Base-by-base conservation (phyloP, 2,888 invertebrate genomes). In the Heliconius ismenius region DNA sequence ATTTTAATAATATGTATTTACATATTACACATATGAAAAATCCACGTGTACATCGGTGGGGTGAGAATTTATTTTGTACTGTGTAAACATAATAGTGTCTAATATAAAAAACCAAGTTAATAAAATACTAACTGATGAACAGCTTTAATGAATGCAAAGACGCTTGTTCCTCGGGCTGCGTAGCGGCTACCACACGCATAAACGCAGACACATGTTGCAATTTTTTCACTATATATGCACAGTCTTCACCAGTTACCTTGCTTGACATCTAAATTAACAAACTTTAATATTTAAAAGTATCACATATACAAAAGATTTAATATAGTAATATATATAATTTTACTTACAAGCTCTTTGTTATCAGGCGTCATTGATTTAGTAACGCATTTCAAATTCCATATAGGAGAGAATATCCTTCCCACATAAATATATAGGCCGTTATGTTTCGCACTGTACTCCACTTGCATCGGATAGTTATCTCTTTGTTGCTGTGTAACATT, bases 391-490 rank as follows among this genome's bases (percentile, higher is more conserved):
- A 96, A 92, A 83, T 96, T 96, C 99, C 99, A 99, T 80, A 99
- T 95, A 0, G 98, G 97, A 49, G 98, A 95, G 26, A 99, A 92
- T 82, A 99, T 97, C 82, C 99, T 95, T 32, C 97, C 96, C 21
- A 99, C 96, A 87, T 98, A 98, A 64, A 98, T 95, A 91, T 98
- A 99, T 13, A 99, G 95, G 0, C 98, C 98, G 86, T 98, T 98
- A 88, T 99, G 99, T 87, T 98, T 98, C 0, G 98, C 96, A 0
- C 93, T 94, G 80, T 90, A 94, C 84, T 93, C 95, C 81, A 92
- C 82, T 87, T 93, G 92, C 83, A 94, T 79, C 67, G 91, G 89
- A 82, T 89, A 88, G 86, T 89, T 87, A 80, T 94, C 88, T 84
- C 89, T 86, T 80, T 87, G 88, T 80, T 92, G 89, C 81, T 94